Conservation (phyloP, 1,140 invertebrate species). For the Aleiodes sp. region DNA sequence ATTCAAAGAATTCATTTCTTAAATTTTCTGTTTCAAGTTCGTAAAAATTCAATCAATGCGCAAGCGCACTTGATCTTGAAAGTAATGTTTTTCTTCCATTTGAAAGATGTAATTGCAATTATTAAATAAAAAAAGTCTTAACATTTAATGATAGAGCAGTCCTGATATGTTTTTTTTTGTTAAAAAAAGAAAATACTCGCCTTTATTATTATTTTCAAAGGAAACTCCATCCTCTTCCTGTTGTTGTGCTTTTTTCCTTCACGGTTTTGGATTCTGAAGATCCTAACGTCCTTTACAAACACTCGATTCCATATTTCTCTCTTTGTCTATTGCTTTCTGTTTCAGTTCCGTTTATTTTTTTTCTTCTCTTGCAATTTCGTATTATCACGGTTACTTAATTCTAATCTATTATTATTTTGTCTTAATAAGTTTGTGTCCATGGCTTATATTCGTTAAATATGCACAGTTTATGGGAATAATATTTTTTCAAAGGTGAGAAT, state of each 20-base stretch:
- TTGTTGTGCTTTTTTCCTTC: conserved; percentile 6
- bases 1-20: background rate
- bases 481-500: too few relatives aligned
- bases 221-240: background rate
- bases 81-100: too few relatives aligned
- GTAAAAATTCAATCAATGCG: conserved; percentile 1
- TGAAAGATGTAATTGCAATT: too few relatives aligned
- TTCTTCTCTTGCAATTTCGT: background rate
- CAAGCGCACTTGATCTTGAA: background rate
- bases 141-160: background rate
- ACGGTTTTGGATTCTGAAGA: background rate
- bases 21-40: background rate
- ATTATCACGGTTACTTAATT: background rate
- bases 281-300: conserved; percentile 23
- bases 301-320: background rate
- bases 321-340: background rate
- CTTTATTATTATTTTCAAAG: conserved; percentile 35
- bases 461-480: background rate
- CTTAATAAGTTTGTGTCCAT: background rate
- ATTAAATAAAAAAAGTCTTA: background rate
- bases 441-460: background rate
- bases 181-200: conserved; percentile 51
- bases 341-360: background rate
- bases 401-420: background rate
- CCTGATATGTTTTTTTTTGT: background rate